Evolutionary conservation across 2,113 vertebrate species (phyloP).

Genomic region (Vidua chalybeata): DNA sequence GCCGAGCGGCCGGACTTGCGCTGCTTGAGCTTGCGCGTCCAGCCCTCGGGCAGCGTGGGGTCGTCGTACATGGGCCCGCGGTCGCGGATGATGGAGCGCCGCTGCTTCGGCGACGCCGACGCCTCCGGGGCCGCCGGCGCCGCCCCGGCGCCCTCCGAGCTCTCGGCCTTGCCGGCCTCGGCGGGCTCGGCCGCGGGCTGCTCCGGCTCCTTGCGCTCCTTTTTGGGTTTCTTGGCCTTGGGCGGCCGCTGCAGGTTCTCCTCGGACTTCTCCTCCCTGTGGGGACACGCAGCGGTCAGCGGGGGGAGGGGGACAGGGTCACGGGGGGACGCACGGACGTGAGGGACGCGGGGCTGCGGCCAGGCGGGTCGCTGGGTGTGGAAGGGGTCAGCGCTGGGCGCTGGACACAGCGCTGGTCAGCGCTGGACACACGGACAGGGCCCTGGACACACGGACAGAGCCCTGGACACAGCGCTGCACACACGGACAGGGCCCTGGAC

Average conservation of each 20-base stretch:
- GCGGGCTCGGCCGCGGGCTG: not conserved
- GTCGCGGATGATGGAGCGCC: not conserved
- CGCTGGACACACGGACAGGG: not conserved
- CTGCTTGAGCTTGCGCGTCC: not conserved
- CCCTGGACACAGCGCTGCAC: not conserved
- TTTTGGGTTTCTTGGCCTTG: not conserved
- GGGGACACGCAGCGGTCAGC: not conserved
- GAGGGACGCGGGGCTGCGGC: not conserved
- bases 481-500: not conserved
- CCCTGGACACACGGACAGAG: not conserved
- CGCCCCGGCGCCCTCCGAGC: not conserved
- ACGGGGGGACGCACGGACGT: fast-evolving
- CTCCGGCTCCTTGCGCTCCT: not conserved
- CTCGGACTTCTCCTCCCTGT: not conserved
- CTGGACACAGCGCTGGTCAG: not conserved
- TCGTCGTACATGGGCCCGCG: not conserved
- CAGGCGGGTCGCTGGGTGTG: fast-evolving
- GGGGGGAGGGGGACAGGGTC: not conserved
- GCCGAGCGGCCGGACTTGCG: not conserved
- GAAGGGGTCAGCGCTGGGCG: not conserved
- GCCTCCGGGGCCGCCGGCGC: not conserved
- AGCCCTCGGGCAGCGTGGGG: not conserved
- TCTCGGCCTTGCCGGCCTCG: not conserved
- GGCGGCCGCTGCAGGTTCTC: not conserved
- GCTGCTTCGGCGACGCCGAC: not conserved